Conservation (phyloP, 2,113 vertebrate genomes). For the Leucoraja erinaceus region DNA sequence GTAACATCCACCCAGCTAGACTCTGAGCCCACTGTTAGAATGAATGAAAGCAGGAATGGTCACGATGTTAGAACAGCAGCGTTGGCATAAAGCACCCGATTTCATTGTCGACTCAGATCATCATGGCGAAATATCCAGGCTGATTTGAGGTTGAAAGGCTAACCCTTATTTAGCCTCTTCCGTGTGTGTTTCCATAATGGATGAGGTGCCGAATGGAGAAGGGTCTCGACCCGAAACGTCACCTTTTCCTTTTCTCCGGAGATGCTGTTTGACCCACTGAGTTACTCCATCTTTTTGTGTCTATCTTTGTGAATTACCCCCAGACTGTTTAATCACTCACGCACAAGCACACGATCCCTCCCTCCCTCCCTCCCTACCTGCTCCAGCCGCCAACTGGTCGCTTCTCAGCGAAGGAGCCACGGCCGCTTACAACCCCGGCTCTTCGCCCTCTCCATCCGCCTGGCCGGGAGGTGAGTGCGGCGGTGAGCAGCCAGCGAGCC, state of each 20-base stretch:
- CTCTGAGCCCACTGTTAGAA: neutral
- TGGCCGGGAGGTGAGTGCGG: neutral
- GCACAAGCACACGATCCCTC: too few relatives aligned
- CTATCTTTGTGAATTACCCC: neutral
- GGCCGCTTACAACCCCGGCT: neutral
- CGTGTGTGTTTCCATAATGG: neutral
- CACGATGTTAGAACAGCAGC: neutral
- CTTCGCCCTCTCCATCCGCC: neutral
- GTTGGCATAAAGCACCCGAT: neutral
- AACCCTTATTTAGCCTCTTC: neutral
- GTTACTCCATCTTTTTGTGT: too few relatives aligned
- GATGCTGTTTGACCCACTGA: too few relatives aligned
- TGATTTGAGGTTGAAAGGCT: neutral
- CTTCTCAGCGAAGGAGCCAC: neutral
- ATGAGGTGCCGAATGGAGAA: neutral
- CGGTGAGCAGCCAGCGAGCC: neutral
- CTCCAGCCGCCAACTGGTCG: neutral
- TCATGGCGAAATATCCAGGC: neutral
- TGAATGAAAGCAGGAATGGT: neutral
- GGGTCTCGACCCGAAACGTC: too few relatives aligned
- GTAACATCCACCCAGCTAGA: neutral
- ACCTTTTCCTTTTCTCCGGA: too few relatives aligned
- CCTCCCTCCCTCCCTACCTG: neutral
- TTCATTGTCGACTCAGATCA: neutral
- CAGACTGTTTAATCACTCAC: neutral